These are phyloP conservation scores for Drosophila atripex DNA, from an alignment of 2,888 invertebrate genomes.

Conservation along the genomic window DNA sequence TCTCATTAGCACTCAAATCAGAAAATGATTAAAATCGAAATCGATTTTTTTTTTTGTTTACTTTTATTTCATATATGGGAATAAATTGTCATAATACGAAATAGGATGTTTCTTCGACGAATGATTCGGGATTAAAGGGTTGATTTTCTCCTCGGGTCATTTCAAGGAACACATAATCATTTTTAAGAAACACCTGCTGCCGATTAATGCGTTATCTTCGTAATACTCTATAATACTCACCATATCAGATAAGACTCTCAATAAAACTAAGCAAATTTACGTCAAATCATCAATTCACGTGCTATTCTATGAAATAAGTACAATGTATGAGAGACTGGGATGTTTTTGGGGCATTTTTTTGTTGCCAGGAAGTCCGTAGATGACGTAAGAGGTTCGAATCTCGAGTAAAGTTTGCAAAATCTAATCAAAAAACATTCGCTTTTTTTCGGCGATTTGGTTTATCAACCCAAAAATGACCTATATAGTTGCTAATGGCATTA, in stretches of 20 bases:
- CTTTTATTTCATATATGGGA: too few species aligned
- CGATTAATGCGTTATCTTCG: slow-evolving; percentile 12
- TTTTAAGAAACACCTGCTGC: background rate
- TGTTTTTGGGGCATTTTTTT: background rate
- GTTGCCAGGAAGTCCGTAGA: background rate
- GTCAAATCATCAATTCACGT: slow-evolving; percentile 13
- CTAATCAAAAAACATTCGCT: slow-evolving; percentile 5
- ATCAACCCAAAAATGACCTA: slow-evolving; percentile 20
- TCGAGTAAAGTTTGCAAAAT: slow-evolving; percentile 4
- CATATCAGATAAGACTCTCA: slow-evolving; percentile 10
- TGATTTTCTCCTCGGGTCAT: too few species aligned
- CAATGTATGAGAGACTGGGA: background rate
- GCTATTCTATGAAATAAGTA: background rate
- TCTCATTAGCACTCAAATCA: background rate
- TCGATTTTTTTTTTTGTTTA: background rate
- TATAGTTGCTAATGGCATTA: slow-evolving; percentile 2
- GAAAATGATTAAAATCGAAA: background rate
- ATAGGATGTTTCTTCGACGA: too few species aligned
- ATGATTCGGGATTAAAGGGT: too few species aligned
- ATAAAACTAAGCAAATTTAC: slow-evolving; percentile 1
- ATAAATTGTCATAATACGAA: too few species aligned
- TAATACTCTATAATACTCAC: background rate
- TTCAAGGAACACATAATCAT: background rate
- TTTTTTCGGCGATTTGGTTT: background rate
- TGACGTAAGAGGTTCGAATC: background rate